These are phyloP conservation scores for Spheniscus humboldti DNA, from an alignment of 2,797 vertebrate species.

Conservation along the genomic window DNA sequence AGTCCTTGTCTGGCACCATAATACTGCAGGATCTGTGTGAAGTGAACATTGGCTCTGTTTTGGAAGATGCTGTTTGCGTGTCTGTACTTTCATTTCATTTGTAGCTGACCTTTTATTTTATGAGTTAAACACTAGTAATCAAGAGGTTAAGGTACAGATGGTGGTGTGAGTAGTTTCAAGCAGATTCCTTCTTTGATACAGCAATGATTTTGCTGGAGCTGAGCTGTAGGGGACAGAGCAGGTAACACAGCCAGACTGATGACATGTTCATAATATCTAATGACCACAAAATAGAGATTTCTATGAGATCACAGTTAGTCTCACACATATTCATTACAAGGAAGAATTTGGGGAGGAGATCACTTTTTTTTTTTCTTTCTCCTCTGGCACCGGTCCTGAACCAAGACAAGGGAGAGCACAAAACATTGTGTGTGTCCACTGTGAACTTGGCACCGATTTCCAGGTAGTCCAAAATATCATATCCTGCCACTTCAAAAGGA, in stretches of 20 bases:
- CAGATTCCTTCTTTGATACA: neutral
- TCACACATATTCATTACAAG: conserved; percentile 47
- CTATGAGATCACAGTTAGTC: conserved; percentile 24
- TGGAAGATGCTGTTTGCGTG: neutral
- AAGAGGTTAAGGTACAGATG: neutral
- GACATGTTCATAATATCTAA: conserved; percentile 17
- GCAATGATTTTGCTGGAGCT: neutral
- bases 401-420: neutral
- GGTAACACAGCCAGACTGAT: neutral
- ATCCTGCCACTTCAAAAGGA: neutral
- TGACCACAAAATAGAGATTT: conserved; percentile 29
- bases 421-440: neutral
- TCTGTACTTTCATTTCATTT: neutral
- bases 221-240: neutral
- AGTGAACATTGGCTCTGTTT: neutral
- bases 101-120: neutral
- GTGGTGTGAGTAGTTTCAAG: neutral
- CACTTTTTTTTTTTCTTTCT: neutral
- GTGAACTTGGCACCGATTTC: neutral
- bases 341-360: conserved; percentile 18
- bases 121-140: neutral
- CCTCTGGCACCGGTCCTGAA: neutral
- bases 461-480: neutral
- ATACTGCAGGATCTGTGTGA: neutral
- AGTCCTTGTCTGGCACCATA: neutral